Evolutionary conservation across 2,797 vertebrate genomes (phyloP).

Genomic region (Etheostoma nigrum): DNA sequence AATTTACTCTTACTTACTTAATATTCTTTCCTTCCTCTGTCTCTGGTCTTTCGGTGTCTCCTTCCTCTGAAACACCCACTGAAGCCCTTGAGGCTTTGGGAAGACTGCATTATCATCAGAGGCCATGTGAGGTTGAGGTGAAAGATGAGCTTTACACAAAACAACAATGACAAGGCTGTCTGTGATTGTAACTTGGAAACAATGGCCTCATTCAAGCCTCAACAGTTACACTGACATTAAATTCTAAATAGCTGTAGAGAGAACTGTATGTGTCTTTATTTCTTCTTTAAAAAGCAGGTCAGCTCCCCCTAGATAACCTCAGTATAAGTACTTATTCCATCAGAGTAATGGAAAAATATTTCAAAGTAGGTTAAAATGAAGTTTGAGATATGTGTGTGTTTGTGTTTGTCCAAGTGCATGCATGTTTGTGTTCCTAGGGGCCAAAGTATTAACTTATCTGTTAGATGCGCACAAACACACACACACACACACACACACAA

Average conservation of each 20-base stretch:
- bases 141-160: slow-evolving; percentile 69
- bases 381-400: slow-evolving; percentile 19
- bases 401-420: slow-evolving; percentile 16
- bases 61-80: slow-evolving; percentile 57
- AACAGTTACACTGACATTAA: slow-evolving; percentile 48
- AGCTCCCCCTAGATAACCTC: slow-evolving; percentile 70
- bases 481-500: neutral
- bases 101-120: slow-evolving; percentile 63
- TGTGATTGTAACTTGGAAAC: slow-evolving; percentile 61
- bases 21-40: slow-evolving; percentile 57
- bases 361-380: slow-evolving; percentile 61
- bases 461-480: neutral
- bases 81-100: slow-evolving; percentile 60
- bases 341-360: slow-evolving; percentile 45
- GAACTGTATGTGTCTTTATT: slow-evolving; percentile 54
- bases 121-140: slow-evolving; percentile 67
- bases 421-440: slow-evolving; percentile 11
- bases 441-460: slow-evolving; percentile 19
- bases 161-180: slow-evolving; percentile 58
- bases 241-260: slow-evolving; percentile 44
- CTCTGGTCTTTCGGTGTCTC: slow-evolving; percentile 54
- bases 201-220: slow-evolving; percentile 47
- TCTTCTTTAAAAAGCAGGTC: slow-evolving; percentile 70
- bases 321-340: slow-evolving; percentile 68
- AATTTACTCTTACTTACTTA: slow-evolving; percentile 55